Conservation (phyloP, 2,888 invertebrate genomes). For the Synanthedon formicaeformis region DNA sequence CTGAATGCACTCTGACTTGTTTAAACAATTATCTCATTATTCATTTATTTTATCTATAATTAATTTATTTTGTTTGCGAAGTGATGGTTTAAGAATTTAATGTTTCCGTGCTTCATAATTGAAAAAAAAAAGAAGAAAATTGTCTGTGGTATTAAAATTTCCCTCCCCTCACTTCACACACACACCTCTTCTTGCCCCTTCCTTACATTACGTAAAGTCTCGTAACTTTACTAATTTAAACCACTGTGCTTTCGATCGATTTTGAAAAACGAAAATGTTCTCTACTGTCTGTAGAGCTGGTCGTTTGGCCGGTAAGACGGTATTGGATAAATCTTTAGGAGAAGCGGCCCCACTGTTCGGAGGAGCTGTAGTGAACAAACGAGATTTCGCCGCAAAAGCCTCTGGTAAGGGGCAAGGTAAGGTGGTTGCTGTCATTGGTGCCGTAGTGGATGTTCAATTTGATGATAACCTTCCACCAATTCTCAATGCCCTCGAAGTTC, state of each 20-base stretch:
- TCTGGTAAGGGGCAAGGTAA: slow-evolving; percentile 52
- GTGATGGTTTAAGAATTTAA: too few relatives aligned
- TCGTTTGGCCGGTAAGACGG: slow-evolving; percentile 61
- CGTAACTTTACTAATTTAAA: slow-evolving; percentile 19
- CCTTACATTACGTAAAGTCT: slow-evolving; percentile 39
- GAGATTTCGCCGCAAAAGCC: slow-evolving; percentile 53
- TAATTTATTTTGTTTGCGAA: too few relatives aligned
- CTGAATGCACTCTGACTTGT: too few relatives aligned
- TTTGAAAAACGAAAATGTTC: slow-evolving; percentile 50
- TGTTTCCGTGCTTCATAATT: too few relatives aligned
- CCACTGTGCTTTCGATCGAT: slow-evolving; percentile 34
- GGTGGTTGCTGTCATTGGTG: slow-evolving; percentile 91
- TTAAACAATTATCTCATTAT: too few relatives aligned
- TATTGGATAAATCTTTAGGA: slow-evolving; percentile 55
- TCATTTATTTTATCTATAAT: too few relatives aligned
- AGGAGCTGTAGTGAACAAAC: slow-evolving; percentile 52
- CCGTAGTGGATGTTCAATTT: slow-evolving; percentile 97
- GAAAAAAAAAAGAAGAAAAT: too few relatives aligned
- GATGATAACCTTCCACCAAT: slow-evolving; percentile 93
- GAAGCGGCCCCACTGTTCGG: slow-evolving; percentile 66
- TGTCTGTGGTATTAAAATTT: background rate
- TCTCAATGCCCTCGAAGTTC: slow-evolving; percentile 94
- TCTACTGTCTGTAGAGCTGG: slow-evolving; percentile 65
- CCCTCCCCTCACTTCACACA: background rate
- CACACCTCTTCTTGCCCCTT: background rate